A percentile compares a stretch with the other conserved stretches of the same genome.
These are phyloP conservation scores for Dicranocentrus wangi DNA, from an alignment of 2,888 invertebrate genomes.

Conservation along the genomic window DNA sequence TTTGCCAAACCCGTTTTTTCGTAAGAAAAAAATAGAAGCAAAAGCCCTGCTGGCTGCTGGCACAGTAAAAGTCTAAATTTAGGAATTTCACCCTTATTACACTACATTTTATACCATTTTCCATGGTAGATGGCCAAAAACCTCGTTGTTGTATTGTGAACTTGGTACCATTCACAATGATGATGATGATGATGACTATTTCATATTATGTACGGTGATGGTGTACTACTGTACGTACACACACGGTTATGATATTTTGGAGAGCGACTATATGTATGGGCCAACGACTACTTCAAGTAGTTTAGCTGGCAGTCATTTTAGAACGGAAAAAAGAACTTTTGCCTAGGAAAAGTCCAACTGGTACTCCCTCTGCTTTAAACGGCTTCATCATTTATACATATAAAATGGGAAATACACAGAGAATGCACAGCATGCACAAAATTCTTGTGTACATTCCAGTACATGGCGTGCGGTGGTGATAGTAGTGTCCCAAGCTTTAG, in stretches of 20 bases:
- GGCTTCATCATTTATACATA: conserved; percentile 43
- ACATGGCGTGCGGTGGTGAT: not conserved
- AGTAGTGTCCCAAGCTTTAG: not conserved
- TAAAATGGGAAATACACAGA: conserved; percentile 8
- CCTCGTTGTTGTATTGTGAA: conserved; percentile 42
- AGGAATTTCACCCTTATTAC: conserved; percentile 56
- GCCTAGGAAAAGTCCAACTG: not conserved
- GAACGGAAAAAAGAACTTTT: too few species aligned
- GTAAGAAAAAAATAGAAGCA: too few species aligned
- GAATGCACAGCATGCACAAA: conserved; percentile 20
- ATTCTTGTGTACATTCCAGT: not conserved
- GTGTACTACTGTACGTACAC: not conserved
- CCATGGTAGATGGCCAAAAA: conserved; percentile 39
- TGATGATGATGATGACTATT: conserved; percentile 24
- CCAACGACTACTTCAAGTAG: not conserved
- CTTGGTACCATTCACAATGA: conserved; percentile 34
- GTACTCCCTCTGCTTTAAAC: conserved; percentile 13
- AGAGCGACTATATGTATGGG: not conserved
- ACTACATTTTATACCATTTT: conserved; percentile 31
- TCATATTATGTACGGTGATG: not conserved
- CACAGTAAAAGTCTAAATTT: conserved; percentile 43
- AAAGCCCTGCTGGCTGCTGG: conserved; percentile 60
- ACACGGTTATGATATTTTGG: not conserved
- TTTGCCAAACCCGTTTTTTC: conserved; percentile 34
- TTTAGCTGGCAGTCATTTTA: conserved; percentile 38